Base-by-base conservation (phyloP, 2,888 invertebrate species). In the Caenorhabditis wallacei region DNA sequence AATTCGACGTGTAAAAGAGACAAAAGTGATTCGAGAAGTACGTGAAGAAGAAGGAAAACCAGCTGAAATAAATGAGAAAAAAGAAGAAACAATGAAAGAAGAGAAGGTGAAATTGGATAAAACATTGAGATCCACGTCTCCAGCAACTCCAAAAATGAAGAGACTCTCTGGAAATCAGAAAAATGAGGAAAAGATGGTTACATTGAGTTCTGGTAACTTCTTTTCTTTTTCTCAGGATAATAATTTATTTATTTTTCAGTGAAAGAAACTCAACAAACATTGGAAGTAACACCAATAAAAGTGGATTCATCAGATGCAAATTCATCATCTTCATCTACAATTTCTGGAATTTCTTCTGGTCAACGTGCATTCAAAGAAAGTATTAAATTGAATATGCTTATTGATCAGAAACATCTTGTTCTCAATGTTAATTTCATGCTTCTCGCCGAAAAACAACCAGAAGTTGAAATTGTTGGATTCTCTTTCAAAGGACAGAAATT, bases 1-100 rank as follows among this genome's bases (percentile, higher is more conserved):
- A 20, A 78, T 61, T 48, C 53, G 64, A n/a, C 64, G 82, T 26
- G 59, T 82, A 4, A 82, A 78, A n/a, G 82, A 82, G 61, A 82
- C 82, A 13, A 82, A 82, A 66, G 78, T 82, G 57, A 82, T 43
- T 53, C 76, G 82, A n/a, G 82, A 82, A 51, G 68, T 82, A 13
- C 76, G 76, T 24, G 57, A 82, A 46, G 68, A 71, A 26, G 35
- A 57, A 3, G 82, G 82, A 24, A 76, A 72, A 53, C 78, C 82
- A 48, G 54, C 72, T 0, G 57, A 82, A 43, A 54, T 82, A 4
- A 76, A 66, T 40, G 82, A 82, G 51, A 76, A 82, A 24, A 82
- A 76, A 40, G 82, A 82, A 37, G 76, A 82, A 22, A 82, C 76
- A 18, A 72, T 82, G 26, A 82, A 82, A 37, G 82, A 66, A 26